phyloP scores from a whole-genome alignment of 2,113 vertebrate species.

The Mastomys natalensis region DNA sequence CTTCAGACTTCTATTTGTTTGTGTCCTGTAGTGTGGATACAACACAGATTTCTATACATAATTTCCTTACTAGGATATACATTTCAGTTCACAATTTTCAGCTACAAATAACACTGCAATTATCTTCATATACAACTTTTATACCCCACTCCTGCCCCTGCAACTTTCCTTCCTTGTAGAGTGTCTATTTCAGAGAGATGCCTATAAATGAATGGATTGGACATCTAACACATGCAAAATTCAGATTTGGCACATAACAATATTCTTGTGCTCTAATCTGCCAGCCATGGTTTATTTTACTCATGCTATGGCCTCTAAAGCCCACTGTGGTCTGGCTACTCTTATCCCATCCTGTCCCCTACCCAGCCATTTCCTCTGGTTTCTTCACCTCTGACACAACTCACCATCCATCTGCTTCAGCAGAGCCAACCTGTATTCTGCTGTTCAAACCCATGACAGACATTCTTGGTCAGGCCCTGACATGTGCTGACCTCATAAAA shows the following conservation, averaged over 20 bases:
- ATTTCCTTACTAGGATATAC: background rate
- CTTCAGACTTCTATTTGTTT: background rate
- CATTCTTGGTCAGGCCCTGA: background rate
- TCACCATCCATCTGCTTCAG: background rate
- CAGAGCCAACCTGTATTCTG: background rate
- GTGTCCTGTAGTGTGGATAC: background rate
- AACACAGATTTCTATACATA: background rate
- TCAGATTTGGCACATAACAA: background rate
- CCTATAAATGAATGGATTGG: background rate
- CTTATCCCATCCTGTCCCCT: rapidly evolving
- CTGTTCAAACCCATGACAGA: background rate
- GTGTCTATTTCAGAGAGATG: background rate
- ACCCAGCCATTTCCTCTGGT: background rate
- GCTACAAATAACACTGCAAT: background rate
- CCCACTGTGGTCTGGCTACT: background rate
- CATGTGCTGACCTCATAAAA: no score
- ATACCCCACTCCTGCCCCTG: no score
- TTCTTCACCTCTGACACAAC: background rate
- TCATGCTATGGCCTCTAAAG: background rate
- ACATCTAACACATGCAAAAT: background rate
- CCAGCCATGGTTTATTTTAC: background rate
- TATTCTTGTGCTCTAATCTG: background rate
- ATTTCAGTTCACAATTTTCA: background rate
- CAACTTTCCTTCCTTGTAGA: background rate
- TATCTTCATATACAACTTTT: background rate